These are phyloP conservation scores for Patella pellucida DNA, from an alignment of 2,888 invertebrate genomes.

Conservation along the genomic window DNA sequence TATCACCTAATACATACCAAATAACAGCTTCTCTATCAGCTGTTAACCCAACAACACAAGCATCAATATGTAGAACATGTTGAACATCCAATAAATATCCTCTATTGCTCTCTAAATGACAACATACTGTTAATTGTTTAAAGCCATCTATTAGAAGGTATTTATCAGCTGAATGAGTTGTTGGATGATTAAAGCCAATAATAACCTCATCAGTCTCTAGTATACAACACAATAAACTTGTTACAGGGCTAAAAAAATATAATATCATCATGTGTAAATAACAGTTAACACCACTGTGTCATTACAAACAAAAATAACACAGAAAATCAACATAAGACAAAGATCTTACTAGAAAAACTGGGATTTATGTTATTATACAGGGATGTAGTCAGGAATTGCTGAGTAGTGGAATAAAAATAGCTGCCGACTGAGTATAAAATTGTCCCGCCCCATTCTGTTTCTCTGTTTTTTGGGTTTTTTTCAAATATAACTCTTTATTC, in stretches of 20 bases:
- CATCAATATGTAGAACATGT: neutral
- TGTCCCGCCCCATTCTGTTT: no score
- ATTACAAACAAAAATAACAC: no score
- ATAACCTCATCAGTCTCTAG: neutral
- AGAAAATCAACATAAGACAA: no score
- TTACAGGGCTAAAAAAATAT: neutral
- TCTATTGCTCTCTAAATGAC: neutral
- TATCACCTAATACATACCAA: neutral
- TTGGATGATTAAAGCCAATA: neutral
- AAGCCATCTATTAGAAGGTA: neutral
- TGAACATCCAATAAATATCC: neutral
- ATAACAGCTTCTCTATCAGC: neutral
- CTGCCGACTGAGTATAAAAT: no score
- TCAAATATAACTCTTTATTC: no score
- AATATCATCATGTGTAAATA: neutral
- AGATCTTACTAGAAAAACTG: no score
- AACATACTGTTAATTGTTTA: neutral
- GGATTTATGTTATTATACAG: no score
- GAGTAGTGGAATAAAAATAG: no score
- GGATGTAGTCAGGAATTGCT: no score
- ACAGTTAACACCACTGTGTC: no score
- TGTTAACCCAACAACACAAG: neutral
- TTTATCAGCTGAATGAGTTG: neutral
- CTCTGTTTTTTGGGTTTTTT: no score
- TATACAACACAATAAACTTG: constrained; percentile 1